Evolutionary conservation across 2,888 invertebrate genomes (phyloP), one percentile per base, ranked within the genome.

Genomic region (Hemaris fuciformis): DNA sequence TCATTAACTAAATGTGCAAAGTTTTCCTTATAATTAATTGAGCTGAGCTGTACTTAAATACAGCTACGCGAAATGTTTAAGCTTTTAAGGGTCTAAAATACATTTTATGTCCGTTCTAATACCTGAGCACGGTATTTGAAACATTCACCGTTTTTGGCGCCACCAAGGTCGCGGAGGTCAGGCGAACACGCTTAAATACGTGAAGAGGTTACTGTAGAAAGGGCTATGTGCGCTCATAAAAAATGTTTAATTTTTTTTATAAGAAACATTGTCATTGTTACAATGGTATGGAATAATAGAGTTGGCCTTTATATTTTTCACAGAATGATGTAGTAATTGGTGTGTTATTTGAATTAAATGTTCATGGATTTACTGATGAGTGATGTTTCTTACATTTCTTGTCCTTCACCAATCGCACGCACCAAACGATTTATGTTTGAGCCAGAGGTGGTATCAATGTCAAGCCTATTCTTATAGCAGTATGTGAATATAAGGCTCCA

Each of bases 131-230:
- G 27, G 53, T 27, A 20, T 25, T 60, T 41, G 53, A 41, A 25
- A 60, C 53, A 41, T 53, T 48, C 53, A 60, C 18, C 27, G 23
- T 53, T 53, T 53, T 60, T 41, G 41, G 48, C 20, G 23, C 41
- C 20, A 8, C 57, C 41, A 60, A 60, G 38, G 60, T 41, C 41
- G 46, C 38, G 23, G 18, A n/a, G 60, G 38, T 48, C 23, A 38
- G 41, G 1, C 25, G 23, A 7, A 25, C 23, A 41, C 34, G 27
- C 60, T 60, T 60, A 60, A 53, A 60, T 60, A 60, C 60, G 60
- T 53, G 53, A 53, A 25, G 25, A 42, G 60, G 27, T 53, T 27
- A 25, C 34, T 10, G 34, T 13, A n/a, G 41, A 53, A 38, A 25
- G 25, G 41, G 48, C 25, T 34, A 25, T 13, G n/a, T 15, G 25